Base-by-base conservation (phyloP, 2,113 vertebrate species). In the Camarhynchus parvulus region DNA sequence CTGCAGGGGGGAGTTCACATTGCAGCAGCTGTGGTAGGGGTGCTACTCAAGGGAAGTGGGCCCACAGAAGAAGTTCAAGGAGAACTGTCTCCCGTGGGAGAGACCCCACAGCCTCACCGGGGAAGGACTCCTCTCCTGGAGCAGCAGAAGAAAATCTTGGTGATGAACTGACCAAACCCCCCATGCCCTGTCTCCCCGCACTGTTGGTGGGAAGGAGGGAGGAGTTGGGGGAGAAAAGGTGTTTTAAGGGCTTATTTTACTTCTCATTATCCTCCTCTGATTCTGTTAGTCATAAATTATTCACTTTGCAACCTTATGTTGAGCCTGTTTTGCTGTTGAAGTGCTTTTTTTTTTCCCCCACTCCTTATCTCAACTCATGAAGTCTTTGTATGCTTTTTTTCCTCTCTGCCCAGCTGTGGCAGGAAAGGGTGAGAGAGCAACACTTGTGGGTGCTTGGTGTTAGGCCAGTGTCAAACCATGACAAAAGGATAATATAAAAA, bases 1-100 rank as follows among this genome's bases (percentile, higher is more conserved):
- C 22, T 1, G 3, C 5, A 47, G 16, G 5, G 2, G 21, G 16
- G 22, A 42, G 50, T 42, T 55, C 39, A 27, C 3, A 1, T n/a
- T n/a, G 30, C 22, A 33, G 30, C 22, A 42, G 50, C 5, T 20
- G 22, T 3, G 5, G 37, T 55, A n/a, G 24, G 22, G 30, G 12
- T n/a, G 50, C 30, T 55, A 13, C 30, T n/a, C 0, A 2, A 2
- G 3, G 16, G 9, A 73, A 42, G 23, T 15, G 52, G 39, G 11
- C 23, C 69, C 39, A 42, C 52, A n/a, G 52, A 7, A 73, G 52
- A 55, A n/a, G 30, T 42, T 56, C 12, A 27, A 2, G 2, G 13
- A 56, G 39, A n/a, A 3, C 37, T 24, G 11, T 33, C 39, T n/a
- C 30, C 37, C 2, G 0, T n/a, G 30, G 50, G 50, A 55, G 69